Conservation (phyloP, 2,113 vertebrate species). For the Lampris incognitus region DNA sequence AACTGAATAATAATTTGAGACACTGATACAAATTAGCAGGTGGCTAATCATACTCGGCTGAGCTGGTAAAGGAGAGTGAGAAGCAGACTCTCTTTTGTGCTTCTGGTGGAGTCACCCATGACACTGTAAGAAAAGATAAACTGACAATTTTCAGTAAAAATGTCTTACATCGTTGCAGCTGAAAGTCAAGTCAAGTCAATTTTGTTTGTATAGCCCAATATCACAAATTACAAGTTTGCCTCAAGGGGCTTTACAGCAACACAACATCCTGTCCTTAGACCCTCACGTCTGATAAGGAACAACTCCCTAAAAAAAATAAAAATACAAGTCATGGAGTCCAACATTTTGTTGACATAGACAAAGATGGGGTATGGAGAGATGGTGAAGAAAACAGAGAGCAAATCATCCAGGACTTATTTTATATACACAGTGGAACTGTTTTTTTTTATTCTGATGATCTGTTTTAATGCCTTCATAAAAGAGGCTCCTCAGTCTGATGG, state of each 20-base stretch:
- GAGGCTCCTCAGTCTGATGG: slow-evolving; percentile 45
- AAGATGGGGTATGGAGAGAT: slow-evolving; percentile 18
- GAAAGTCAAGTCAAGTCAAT: neutral
- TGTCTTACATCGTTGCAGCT: slow-evolving; percentile 1
- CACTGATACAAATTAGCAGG: neutral
- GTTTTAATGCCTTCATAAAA: slow-evolving; percentile 59
- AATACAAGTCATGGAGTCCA: slow-evolving; percentile 4
- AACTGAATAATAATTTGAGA: neutral
- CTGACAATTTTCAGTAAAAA: slow-evolving; percentile 23
- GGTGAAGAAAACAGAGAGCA: slow-evolving; percentile 10
- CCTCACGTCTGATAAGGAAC: no score
- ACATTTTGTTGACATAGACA: slow-evolving; percentile 10
- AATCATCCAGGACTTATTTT: neutral
- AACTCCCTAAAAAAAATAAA: no score
- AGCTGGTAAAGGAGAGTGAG: neutral
- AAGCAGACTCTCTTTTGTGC: neutral
- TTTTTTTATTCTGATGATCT: slow-evolving; percentile 61
- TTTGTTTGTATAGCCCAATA: no score
- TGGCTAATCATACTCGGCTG: slow-evolving; percentile 18
- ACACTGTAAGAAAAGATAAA: slow-evolving; percentile 1
- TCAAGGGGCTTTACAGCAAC: no score
- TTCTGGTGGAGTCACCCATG: neutral
- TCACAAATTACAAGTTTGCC: no score
- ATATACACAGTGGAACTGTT: slow-evolving; percentile 16
- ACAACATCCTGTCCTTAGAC: no score